Conservation (phyloP, 2,113 vertebrate species). For the Dasyprocta punctata region DNA sequence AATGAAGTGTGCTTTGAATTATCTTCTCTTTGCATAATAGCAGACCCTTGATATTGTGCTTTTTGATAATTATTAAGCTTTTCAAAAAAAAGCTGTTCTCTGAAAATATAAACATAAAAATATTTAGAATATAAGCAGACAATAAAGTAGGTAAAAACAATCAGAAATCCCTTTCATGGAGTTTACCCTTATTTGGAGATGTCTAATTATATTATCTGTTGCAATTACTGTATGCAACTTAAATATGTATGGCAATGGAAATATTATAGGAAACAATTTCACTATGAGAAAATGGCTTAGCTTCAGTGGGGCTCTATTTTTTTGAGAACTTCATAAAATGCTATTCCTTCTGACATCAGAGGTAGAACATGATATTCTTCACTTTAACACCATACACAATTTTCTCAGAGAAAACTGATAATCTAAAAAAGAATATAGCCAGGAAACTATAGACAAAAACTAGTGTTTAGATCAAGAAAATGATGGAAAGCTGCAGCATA, state of each 20-base stretch:
- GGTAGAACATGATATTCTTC: not conserved
- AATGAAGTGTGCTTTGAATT: not conserved
- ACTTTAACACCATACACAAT: not conserved
- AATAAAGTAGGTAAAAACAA: not conserved
- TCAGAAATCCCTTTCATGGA: not conserved
- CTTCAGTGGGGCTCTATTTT: not conserved
- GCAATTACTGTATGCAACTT: not conserved
- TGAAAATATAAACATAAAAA: not conserved
- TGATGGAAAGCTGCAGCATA: not conserved
- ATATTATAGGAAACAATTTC: not conserved
- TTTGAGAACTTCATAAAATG: not conserved
- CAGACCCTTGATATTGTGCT: not conserved
- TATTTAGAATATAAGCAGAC: not conserved
- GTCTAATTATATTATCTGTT: not conserved
- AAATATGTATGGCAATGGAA: not conserved
- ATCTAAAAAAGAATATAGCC: not conserved
- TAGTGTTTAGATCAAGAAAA: not conserved
- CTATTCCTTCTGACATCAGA: not conserved
- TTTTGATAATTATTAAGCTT: not conserved
- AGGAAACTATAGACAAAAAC: conserved; percentile 15
- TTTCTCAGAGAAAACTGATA: not conserved
- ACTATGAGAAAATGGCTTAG: not conserved
- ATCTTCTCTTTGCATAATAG: not conserved
- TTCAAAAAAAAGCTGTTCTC: not conserved
- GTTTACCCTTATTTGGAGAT: not conserved